Evolutionary conservation across 2,797 vertebrate species (phyloP), one percentile per base, ranked within the genome.

Genomic region (Calcarius lapponicus): DNA sequence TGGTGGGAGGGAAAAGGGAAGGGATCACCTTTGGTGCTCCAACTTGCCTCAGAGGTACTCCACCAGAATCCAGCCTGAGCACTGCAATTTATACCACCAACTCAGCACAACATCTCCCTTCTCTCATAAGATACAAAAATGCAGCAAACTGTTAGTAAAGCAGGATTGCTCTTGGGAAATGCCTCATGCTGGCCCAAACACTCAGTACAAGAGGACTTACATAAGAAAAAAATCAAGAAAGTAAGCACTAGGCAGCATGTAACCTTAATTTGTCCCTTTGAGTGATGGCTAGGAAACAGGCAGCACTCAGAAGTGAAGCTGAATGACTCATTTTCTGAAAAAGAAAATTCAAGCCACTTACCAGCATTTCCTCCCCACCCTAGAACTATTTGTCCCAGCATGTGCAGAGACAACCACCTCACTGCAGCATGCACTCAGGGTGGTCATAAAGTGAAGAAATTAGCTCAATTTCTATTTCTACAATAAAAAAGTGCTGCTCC

Each of bases 261-360:
- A 50, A n/a, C 54, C 10, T 31, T 66, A 76, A 29, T 45, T 54
- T 32, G 9, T 50, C 19, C 16, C 6, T 79, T 53, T 34, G 15
- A 84, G 29, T 0, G 0, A 28, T 3, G 21, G 40, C 11, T 32
- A 47, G 36, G 38, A 87, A 87, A 69, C n/a, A 78, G 48, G 34
- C 50, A 88, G 51, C 28, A 10, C 60, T 74, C 57, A 42, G 45
- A 74, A 90, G 53, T 36, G 34, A 69, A 84, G 74, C 48, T 24
- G 25, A 90, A 83, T 93, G 66, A 92, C 60, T 95, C 80, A 94
- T 81, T 86, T 88, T 86, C 18, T 14, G 50, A 22, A 92, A 61
- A 47, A 91, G 43, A 16, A 54, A 74, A 69, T 58, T 53, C 48
- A 67, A 26, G 9, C 20, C 60, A 56, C 26, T 26, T 24, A 20